Evolutionary conservation across 2,797 vertebrate genomes (phyloP).

Genomic region (Molothrus ater): DNA sequence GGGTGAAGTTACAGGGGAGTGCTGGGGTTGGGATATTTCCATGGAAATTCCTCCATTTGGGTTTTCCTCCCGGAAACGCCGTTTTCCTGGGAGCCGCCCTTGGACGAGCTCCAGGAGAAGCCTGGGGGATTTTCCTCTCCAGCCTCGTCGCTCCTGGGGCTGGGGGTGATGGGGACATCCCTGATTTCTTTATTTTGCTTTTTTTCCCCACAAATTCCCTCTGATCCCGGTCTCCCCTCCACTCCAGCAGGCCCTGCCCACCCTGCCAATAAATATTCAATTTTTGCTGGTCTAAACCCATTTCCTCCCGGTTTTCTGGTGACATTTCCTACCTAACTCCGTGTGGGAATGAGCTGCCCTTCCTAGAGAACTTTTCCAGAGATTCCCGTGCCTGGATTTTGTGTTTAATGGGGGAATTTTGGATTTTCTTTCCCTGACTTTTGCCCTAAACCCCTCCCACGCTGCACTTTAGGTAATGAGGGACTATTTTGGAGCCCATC

Average conservation of each 20-base stretch:
- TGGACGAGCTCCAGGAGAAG: not conserved
- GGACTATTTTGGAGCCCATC: not conserved
- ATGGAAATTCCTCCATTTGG: accelerated
- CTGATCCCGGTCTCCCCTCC: not conserved
- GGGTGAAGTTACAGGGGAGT: not conserved
- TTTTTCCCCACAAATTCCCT: not conserved
- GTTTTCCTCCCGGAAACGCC: not conserved
- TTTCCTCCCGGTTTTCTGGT: not conserved
- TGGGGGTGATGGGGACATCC: not conserved
- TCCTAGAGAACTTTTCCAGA: not conserved
- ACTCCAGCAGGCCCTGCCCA: not conserved
- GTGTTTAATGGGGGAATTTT: accelerated
- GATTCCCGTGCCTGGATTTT: not conserved
- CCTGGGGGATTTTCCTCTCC: not conserved
- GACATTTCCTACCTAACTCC: not conserved
- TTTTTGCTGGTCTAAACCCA: not conserved
- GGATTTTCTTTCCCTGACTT: not conserved
- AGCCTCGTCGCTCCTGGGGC: accelerated
- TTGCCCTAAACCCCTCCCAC: not conserved
- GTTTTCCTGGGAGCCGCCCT: not conserved
- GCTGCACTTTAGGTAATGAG: not conserved
- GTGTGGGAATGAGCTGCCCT: not conserved
- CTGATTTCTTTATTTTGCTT: not conserved
- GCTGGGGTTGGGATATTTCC: not conserved
- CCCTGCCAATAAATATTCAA: not conserved